These are phyloP conservation scores for Rhynchophorus ferrugineus DNA, from an alignment of 1,140 invertebrate genomes.

Conservation along the genomic window DNA sequence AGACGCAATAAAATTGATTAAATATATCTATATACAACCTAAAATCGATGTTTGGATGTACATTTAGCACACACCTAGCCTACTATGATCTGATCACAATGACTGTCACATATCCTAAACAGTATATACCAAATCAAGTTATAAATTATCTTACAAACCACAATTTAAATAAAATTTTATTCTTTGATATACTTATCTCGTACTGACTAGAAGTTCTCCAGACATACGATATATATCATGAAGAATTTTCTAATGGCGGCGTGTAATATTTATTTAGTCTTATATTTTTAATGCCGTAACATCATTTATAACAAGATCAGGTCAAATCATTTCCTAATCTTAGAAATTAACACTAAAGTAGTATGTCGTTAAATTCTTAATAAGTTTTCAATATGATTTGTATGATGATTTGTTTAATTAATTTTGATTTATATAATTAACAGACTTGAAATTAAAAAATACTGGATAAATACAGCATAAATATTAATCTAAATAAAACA, in stretches of 20 bases:
- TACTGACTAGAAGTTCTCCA: background rate
- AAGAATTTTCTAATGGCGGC: background rate
- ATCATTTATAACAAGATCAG: background rate
- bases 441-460: conserved; percentile 1
- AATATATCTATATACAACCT: background rate
- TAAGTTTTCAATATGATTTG: no score
- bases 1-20: background rate
- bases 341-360: background rate
- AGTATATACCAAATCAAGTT: no score
- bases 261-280: background rate
- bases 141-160: no score
- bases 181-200: no score
- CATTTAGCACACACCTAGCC: background rate
- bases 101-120: background rate
- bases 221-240: background rate
- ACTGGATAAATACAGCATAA: conserved; percentile 4
- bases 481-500: conserved; percentile 24
- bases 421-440: background rate
- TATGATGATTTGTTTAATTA: background rate
- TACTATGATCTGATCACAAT: background rate
- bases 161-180: no score
- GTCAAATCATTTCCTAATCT: background rate
- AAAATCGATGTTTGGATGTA: background rate
- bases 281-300: background rate
- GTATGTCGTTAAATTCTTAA: background rate